Percentiles rank a stretch among this genome's conserved stretches.
Evolutionary conservation across 2,797 vertebrate species (phyloP).

Genomic region (Champsocephalus esox): DNA sequence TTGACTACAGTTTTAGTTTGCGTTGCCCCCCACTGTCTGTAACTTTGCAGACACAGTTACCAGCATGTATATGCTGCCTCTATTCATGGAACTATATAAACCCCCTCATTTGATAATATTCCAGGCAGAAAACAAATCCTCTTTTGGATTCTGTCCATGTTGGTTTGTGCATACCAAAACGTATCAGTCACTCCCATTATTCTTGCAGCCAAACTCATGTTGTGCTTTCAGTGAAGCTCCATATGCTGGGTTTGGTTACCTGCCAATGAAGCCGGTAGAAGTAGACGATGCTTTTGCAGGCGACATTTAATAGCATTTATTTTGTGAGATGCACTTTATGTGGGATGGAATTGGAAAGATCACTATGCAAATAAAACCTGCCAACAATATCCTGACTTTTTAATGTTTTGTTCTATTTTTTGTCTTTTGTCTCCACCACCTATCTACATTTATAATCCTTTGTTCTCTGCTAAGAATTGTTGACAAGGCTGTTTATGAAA

Average conservation of each 20-base stretch:
- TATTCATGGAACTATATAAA: conserved; percentile 16
- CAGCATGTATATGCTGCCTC: conserved; percentile 12
- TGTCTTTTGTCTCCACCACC: conserved; percentile 13
- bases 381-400: conserved; percentile 29
- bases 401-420: conserved; percentile 32
- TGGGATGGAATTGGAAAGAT: conserved; percentile 21
- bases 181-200: conserved; percentile 57
- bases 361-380: conserved; percentile 25
- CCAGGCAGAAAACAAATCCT: conserved; percentile 43
- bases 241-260: conserved; percentile 38
- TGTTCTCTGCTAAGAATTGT: conserved; percentile 39
- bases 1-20: no score
- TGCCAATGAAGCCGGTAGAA: conserved; percentile 32
- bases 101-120: conserved; percentile 30
- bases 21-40: not conserved
- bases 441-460: conserved; percentile 41
- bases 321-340: conserved; percentile 12
- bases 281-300: conserved; percentile 20
- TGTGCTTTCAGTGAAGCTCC: conserved; percentile 51
- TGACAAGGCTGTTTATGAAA: conserved; percentile 44
- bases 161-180: conserved; percentile 43
- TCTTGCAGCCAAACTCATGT: conserved; percentile 65
- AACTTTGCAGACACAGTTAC: conserved; percentile 30
- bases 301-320: conserved; percentile 23
- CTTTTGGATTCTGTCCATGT: conserved; percentile 47